Percentiles rank a stretch among this genome's conserved stretches.
These are phyloP conservation scores for Cephus pygmeus DNA, from an alignment of 2,888 invertebrate species.

Conservation along the genomic window DNA sequence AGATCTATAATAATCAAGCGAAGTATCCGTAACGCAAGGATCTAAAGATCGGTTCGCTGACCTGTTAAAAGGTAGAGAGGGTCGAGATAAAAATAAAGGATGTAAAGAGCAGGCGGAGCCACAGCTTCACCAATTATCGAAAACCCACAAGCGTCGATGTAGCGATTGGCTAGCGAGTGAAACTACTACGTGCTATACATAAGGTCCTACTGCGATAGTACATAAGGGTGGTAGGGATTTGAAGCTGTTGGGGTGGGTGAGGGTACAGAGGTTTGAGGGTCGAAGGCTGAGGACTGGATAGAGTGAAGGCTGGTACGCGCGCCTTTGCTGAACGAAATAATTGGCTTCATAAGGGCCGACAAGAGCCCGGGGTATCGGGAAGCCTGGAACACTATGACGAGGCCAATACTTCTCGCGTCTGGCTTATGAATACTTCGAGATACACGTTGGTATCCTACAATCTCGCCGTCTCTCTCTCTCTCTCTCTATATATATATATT, in stretches of 20 bases:
- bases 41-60: background rate
- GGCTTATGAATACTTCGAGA: conserved; percentile 10
- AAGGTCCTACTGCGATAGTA: conserved; percentile 21
- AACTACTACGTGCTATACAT: conserved; percentile 39
- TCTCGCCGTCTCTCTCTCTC: conserved; percentile 9
- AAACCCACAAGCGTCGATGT: background rate
- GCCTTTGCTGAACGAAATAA: conserved; percentile 58
- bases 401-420: conserved; percentile 46
- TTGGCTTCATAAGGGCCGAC: conserved; percentile 61
- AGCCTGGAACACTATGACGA: conserved; percentile 55
- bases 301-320: conserved; percentile 28
- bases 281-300: too few species aligned
- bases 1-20: background rate
- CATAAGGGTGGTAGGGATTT: too few species aligned
- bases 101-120: background rate
- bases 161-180: conserved; percentile 33
- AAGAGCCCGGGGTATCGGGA: conserved; percentile 47
- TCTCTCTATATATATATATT: background rate
- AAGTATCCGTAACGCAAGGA: background rate
- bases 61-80: background rate
- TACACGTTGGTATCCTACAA: background rate
- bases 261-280: too few species aligned
- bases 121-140: conserved; percentile 14
- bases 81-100: background rate
- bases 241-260: too few species aligned